Base-by-base conservation (phyloP, 1,140 invertebrate species). In the Cepaea nemoralis region DNA sequence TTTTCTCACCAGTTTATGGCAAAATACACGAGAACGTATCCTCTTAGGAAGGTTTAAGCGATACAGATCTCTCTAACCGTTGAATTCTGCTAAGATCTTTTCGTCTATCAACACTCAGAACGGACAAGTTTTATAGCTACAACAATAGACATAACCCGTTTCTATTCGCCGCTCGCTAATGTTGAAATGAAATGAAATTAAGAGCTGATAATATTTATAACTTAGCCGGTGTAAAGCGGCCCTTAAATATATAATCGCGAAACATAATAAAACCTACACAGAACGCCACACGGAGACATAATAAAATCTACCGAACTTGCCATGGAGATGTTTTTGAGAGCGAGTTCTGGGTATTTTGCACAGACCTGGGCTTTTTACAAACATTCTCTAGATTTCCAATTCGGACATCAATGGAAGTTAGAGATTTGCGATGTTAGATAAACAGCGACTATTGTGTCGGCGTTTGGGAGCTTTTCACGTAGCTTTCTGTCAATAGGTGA, bases 171-270 rank as follows among this genome's bases (percentile, higher is more conserved):
- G 10, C 59, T 31, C 10, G 16, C 59, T 63, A 63, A 63, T 63
- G 59, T 63, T 27, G 1, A 63, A 63, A 63, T 63, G 59, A 31
- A 63, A 63, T 63, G 2, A 63, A 63, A 63, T 63, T 63, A 63
- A 63, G n/a, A 27, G 59, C n/a, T 63, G 59, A 63, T 63, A 63
- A 63, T 31, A 63, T 63, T 63, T 63, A 63, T 27, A 19, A 63
- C 59, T 31, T 31, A 31, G n/a, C n/a, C 59, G n/a, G 5, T 16
- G n/a, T 63, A 16, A 63, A 63, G 10, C n/a, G 3, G n/a, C n/a
- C 59, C 59, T 63, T 63, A 63, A 63, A 27, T 63, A n/a, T 63
- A 63, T 63, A 63, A 63, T 63, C 59, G 59, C 27, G 59, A 27
- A 27, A 31, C 5, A 63, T 27, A 63, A 63, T 59, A 63, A 27